Conservation (phyloP, 2,113 vertebrate genomes). For the Heterotilapia buettikoferi region DNA sequence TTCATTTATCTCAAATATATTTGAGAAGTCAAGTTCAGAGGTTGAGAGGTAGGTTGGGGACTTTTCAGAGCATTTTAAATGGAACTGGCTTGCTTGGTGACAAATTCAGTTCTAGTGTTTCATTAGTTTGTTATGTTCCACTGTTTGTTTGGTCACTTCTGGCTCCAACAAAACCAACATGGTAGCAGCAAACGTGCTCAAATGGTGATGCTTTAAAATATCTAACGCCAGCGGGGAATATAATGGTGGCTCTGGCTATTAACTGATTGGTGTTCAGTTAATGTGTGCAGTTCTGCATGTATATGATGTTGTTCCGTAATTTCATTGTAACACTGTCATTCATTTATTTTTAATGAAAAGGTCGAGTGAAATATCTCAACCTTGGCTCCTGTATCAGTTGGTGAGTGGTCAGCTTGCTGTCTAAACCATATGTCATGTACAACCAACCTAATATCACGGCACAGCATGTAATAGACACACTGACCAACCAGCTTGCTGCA, state of each 20-base stretch:
- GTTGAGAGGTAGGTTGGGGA: background rate
- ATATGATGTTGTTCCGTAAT: fast-evolving
- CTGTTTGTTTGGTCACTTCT: background rate
- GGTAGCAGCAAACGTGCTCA: background rate
- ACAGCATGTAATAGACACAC: background rate
- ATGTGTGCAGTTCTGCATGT: background rate
- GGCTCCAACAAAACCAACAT: background rate
- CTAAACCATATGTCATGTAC: background rate
- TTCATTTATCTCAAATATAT: background rate
- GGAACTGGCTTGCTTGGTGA: fast-evolving
- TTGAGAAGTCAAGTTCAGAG: background rate
- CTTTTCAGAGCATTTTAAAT: background rate
- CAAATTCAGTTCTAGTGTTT: background rate
- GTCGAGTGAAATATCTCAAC: background rate
- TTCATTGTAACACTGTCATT: fast-evolving
- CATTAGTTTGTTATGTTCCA: fast-evolving
- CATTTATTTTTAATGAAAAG: background rate
- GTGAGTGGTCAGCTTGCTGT: background rate
- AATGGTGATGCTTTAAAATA: background rate
- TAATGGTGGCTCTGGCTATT: background rate
- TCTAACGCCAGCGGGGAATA: background rate
- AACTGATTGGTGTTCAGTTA: background rate
- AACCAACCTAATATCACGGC: background rate
- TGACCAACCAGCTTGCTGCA: background rate
- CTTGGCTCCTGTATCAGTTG: fast-evolving